Conservation (phyloP, 2,888 invertebrate species). For the Seladonia tumulorum region DNA sequence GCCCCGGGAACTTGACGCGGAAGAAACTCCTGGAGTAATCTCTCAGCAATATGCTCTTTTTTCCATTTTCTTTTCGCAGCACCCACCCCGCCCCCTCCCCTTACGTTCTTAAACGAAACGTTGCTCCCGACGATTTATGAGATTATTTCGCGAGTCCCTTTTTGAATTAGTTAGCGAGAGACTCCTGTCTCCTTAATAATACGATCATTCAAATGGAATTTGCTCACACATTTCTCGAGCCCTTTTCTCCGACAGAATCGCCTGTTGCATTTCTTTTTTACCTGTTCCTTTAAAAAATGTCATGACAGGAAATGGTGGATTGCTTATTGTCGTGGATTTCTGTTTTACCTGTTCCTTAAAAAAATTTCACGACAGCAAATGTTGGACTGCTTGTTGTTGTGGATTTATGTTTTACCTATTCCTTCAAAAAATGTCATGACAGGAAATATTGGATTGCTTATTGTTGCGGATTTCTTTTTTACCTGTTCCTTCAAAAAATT, state of each 20-base stretch:
- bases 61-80: not conserved
- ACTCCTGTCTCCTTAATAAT: not conserved
- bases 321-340: not conserved
- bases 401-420: not conserved
- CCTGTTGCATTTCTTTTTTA: not conserved
- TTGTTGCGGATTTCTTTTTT: not conserved
- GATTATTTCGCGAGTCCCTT: constrained; percentile 6
- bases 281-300: not conserved
- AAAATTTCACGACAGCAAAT: not conserved
- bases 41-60: constrained; percentile 3
- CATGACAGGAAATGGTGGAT: not conserved
- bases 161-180: not conserved
- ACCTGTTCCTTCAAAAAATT: not conserved
- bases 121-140: constrained; percentile 1
- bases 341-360: not conserved
- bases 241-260: not conserved
- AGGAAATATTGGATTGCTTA: not conserved
- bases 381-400: too few species aligned
- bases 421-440: not conserved
- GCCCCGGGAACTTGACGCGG: constrained; percentile 18
- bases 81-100: too few species aligned
- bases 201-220: not conserved
- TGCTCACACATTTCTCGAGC: not conserved
- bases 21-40: constrained; percentile 5
- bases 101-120: not conserved